Conservation (phyloP, 2,797 vertebrate genomes). For the Myripristis jacobus region DNA sequence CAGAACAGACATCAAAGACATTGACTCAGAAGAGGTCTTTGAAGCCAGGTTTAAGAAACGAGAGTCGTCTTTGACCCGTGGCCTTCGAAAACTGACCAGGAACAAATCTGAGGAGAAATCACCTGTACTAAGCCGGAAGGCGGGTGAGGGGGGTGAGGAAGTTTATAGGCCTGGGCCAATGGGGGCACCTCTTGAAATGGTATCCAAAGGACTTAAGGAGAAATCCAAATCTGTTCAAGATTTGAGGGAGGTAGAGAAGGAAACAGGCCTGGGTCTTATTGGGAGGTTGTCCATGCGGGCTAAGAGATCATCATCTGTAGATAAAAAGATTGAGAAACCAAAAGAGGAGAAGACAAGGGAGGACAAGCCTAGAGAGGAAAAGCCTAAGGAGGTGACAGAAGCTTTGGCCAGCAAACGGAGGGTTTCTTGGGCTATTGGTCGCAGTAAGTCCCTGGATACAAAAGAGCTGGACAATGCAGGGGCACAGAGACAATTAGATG, state of each 20-base stretch:
- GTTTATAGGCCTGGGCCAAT: slow-evolving; percentile 90
- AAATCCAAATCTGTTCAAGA: slow-evolving; percentile 94
- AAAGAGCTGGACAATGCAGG: slow-evolving; percentile 75
- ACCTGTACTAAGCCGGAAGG: slow-evolving; percentile 59
- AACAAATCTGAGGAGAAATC: slow-evolving; percentile 91
- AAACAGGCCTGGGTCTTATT: slow-evolving; percentile 83
- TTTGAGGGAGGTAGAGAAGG: slow-evolving; percentile 85
- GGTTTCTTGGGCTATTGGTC: slow-evolving; percentile 86
- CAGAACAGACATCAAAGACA: slow-evolving; percentile 88
- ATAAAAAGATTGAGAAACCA: slow-evolving; percentile 83
- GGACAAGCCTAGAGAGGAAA: slow-evolving; percentile 76
- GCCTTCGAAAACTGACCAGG: slow-evolving; percentile 88
- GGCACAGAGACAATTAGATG: slow-evolving; percentile 55
- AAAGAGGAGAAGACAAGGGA: slow-evolving; percentile 75
- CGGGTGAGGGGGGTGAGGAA: slow-evolving; percentile 83
- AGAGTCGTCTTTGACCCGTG: slow-evolving; percentile 90
- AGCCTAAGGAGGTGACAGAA: slow-evolving; percentile 67
- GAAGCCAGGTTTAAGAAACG: slow-evolving; percentile 94
- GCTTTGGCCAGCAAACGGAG: slow-evolving; percentile 76
- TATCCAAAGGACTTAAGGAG: slow-evolving; percentile 76
- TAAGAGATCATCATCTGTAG: slow-evolving; percentile 83
- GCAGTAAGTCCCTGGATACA: slow-evolving; percentile 86
- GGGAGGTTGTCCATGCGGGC: slow-evolving; percentile 89
- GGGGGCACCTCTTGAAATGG: slow-evolving; percentile 90
- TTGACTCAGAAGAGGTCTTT: slow-evolving; percentile 94